phyloP scores from a whole-genome alignment of 2,797 vertebrate species.

The Tapera naevia region DNA sequence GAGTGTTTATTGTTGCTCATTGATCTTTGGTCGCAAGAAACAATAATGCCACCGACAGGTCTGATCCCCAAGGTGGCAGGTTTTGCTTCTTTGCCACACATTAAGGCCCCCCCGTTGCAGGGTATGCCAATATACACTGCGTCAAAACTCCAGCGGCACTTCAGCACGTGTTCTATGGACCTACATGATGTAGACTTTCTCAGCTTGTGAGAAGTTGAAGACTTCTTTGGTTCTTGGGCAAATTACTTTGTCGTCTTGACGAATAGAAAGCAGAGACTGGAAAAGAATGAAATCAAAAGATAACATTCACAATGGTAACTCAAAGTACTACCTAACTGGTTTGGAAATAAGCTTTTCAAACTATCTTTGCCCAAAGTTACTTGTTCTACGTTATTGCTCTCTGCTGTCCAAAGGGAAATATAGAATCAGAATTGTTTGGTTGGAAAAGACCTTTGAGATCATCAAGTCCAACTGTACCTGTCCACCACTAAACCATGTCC shows the following conservation, averaged over 20 bases:
- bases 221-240: slow-evolving; percentile 99
- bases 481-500: too few relatives aligned
- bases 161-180: slow-evolving; percentile 50
- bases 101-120: slow-evolving; percentile 65
- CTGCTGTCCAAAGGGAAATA: not conserved
- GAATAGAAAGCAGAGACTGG: slow-evolving; percentile 97
- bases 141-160: slow-evolving; percentile 68
- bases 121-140: slow-evolving; percentile 65
- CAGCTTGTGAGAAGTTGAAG: slow-evolving; percentile 99
- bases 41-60: slow-evolving; percentile 72
- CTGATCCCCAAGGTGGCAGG: slow-evolving; percentile 55
- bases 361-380: not conserved
- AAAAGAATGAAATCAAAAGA: slow-evolving; percentile 20
- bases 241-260: slow-evolving; percentile 98
- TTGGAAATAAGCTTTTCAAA: not conserved
- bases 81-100: slow-evolving; percentile 69
- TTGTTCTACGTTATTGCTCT: not conserved
- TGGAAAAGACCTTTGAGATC: too few relatives aligned
- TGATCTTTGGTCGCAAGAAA: slow-evolving; percentile 84
- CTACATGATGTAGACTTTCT: slow-evolving; percentile 99
- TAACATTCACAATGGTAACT: not conserved
- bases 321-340: not conserved
- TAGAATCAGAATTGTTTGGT: too few relatives aligned
- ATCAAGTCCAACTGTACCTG: too few relatives aligned
- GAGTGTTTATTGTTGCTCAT: slow-evolving; percentile 75